A percentile compares a stretch with the other conserved stretches of the same genome.
These are phyloP conservation scores for Ceratina japonica DNA, from an alignment of 1,140 invertebrate genomes.

Conservation along the genomic window DNA sequence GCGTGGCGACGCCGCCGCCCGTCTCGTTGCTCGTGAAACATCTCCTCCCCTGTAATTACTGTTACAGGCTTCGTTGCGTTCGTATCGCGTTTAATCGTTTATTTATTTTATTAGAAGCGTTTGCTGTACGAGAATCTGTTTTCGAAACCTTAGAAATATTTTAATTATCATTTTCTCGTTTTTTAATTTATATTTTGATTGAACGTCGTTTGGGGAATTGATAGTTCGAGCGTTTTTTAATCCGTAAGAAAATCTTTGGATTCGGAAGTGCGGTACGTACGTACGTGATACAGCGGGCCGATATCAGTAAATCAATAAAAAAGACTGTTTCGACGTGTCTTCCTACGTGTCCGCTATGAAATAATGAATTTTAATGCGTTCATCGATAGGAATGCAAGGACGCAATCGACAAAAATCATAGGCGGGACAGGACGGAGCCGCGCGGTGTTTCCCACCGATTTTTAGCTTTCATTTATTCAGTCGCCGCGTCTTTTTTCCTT, in stretches of 20 bases:
- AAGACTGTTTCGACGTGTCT: not conserved
- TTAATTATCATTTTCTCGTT: too few species aligned
- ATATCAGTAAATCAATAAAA: not conserved
- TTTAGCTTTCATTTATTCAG: constrained; percentile 25
- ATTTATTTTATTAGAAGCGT: not conserved
- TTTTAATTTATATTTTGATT: too few species aligned
- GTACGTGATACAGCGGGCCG: not conserved
- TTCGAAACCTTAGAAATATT: too few species aligned
- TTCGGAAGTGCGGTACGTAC: not conserved
- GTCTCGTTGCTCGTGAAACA: not conserved
- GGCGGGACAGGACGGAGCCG: not conserved
- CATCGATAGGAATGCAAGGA: not conserved
- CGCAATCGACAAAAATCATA: not conserved
- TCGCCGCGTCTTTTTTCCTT: not conserved
- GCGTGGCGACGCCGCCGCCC: not conserved
- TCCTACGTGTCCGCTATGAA: not conserved
- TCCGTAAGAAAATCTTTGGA: too few species aligned
- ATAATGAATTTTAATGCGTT: constrained; percentile 9
- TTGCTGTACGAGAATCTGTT: not conserved
- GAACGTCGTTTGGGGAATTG: too few species aligned
- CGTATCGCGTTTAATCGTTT: not conserved
- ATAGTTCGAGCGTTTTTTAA: too few species aligned
- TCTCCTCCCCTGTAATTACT: constrained; percentile 25
- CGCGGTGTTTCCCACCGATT: constrained; percentile 11
- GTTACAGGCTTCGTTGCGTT: not conserved